Evolutionary conservation across 37 sponge, comb jelly and placozoan genomes (phyloP), one percentile per base, ranked within the genome.

Genomic region (Axinella damicornis): DNA sequence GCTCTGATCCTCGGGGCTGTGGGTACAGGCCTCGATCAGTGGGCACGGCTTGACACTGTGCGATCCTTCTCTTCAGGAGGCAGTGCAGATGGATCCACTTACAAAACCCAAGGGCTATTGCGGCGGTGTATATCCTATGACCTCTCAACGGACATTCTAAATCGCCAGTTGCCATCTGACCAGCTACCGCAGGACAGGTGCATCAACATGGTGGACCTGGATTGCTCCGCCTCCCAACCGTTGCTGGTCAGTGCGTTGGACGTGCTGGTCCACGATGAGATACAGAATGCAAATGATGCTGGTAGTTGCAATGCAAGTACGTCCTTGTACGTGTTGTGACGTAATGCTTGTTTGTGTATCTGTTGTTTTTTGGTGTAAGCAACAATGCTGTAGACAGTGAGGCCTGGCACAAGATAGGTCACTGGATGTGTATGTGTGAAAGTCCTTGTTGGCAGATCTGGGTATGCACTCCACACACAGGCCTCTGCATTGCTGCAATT

Each of bases 241-340:
- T 60, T 77, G 17, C 83, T 91, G 21, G 34, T 81, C 58, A 91
- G 92, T 73, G 83, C 83, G 17, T 83, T 85, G 32, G 87, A 86
- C 53, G 33, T 64, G 36, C 71, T 85, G 19, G 41, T 11, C 61
- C 74, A 77, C 53, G 54, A 34, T 22, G 92, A 91, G 72, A 55
- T 91, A 25, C 68, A 75, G 25, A 86, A 86, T 72, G 65, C 76
- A 52, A 34, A 86, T 31, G 39, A 54, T 52, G 58, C 53, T 41
- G 64, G 30, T 40, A 57, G 62, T n/a, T 91, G 91, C 65, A 63
- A 57, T 53, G 72, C 85, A 27, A 82, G 91, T 91, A 54, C 69
- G 91, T 6, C n/a, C n/a, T n/a, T n/a, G n/a, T n/a, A n/a, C n/a
- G n/a, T n/a, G n/a, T n/a, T n/a, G n/a, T n/a, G n/a, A n/a, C n/a